A percentile compares a stretch with the other conserved stretches of the same genome.
These are phyloP conservation scores for Hecatera dysodea DNA, from an alignment of 2,888 invertebrate species.

Conservation along the genomic window DNA sequence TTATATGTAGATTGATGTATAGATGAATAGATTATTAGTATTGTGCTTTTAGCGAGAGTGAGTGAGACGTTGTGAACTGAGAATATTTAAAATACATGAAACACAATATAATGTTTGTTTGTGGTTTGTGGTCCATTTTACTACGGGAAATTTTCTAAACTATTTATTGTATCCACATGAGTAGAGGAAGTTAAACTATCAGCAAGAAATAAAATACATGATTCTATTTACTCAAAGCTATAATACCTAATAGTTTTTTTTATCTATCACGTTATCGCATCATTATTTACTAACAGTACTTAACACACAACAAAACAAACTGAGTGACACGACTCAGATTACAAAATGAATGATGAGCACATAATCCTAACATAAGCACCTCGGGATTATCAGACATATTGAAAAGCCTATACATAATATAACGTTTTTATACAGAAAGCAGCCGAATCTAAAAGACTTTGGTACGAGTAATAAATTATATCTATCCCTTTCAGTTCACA, in stretches of 20 bases:
- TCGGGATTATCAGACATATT: constrained; percentile 57
- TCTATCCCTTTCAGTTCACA: constrained; percentile 62
- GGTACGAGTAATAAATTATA: constrained; percentile 57
- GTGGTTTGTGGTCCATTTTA: constrained; percentile 12
- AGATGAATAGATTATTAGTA: too few species aligned
- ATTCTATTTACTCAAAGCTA: constrained; percentile 12
- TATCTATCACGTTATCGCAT: constrained; percentile 58
- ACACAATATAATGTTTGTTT: neutral
- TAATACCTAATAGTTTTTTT: constrained; percentile 23
- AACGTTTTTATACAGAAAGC: constrained; percentile 43
- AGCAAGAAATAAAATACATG: constrained; percentile 29
- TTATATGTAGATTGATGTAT: too few species aligned
- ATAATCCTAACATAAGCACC: constrained; percentile 66
- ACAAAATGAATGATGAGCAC: constrained; percentile 70
- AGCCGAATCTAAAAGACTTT: constrained; percentile 48
- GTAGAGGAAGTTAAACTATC: constrained; percentile 33
- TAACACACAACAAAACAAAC: constrained; percentile 58
- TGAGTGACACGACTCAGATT: constrained; percentile 68
- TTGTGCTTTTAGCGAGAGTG: neutral
- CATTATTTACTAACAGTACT: constrained; percentile 58
- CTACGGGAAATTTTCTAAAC: constrained; percentile 13
- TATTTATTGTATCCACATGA: neutral
- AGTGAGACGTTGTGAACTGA: constrained; percentile 12
- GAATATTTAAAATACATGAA: constrained; percentile 20
- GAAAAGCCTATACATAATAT: constrained; percentile 39